Evolutionary conservation across 2,113 vertebrate species (phyloP), one percentile per base, ranked within the genome.

Genomic region (Dendropsophus ebraccatus): DNA sequence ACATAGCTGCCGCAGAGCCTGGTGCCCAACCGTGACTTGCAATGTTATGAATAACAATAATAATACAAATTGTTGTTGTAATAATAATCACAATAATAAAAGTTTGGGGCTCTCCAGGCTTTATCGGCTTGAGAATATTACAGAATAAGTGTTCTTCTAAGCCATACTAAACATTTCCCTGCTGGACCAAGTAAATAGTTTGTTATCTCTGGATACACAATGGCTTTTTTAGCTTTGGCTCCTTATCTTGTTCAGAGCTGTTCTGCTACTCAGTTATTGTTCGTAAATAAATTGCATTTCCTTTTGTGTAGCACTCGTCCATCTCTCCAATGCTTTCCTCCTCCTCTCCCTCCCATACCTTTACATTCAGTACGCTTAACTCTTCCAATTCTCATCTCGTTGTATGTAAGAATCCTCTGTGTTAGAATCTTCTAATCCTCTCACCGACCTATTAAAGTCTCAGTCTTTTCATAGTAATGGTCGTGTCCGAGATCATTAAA

Each of bases 211-310:
- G 35, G 62, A 72, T 73, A 45, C 84, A 86, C 84, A 86, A 86
- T 86, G 67, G 77, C 65, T 86, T 86, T 85, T 81, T 86, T 81
- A 86, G 84, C 76, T 86, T 52, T 54, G 49, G 75, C 76, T 73
- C 84, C 82, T 86, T 86, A 86, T 86, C 84, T 86, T 86, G 84
- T 86, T 86, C 84, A 58, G 84, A 79, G 83, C 83, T 84, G 72
- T 84, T 75, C 72, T 76, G 83, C 83, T 80, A 70, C 65, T 80
- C 84, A 80, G 76, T 86, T 86, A 86, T 86, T 86, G 84, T 86
- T 86, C 76, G 76, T 86, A 86, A 86, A 86, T 86, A 86, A 86
- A 86, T 86, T 86, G 84, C 84, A 80, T 86, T 86, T 86, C 65
- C 84, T 86, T 86, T 86, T 86, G 84, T 81, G 84, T 79, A 81